These are phyloP conservation scores for Limonius californicus DNA, from an alignment of 1,140 invertebrate species.

Conservation along the genomic window DNA sequence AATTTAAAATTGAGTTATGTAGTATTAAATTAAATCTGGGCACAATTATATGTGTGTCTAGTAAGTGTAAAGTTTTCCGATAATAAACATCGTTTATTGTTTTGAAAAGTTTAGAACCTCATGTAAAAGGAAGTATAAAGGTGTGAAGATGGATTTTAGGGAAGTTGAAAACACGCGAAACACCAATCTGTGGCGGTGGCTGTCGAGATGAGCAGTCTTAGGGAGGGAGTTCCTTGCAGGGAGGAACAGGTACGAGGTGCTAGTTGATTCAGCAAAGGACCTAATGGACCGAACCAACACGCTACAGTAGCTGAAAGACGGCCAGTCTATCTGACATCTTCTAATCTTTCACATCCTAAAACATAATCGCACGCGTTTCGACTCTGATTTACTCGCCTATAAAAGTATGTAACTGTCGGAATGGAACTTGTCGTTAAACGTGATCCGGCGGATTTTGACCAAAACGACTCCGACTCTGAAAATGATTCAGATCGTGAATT, in stretches of 20 bases:
- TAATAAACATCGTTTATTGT: background rate
- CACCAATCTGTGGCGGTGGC: slow-evolving; percentile 42
- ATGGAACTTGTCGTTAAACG: background rate
- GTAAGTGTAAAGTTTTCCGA: background rate
- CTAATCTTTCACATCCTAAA: slow-evolving; percentile 22
- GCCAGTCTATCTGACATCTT: slow-evolving; percentile 20
- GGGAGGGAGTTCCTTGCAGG: slow-evolving; percentile 31
- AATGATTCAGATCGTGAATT: slow-evolving; percentile 24
- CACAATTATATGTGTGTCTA: too few species aligned
- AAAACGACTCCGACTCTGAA: slow-evolving; percentile 21
- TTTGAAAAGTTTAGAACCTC: slow-evolving; percentile 29
- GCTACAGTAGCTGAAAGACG: slow-evolving; percentile 30
- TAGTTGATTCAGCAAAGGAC: slow-evolving; percentile 39
- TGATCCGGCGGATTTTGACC: slow-evolving; percentile 28
- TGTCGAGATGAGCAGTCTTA: slow-evolving; percentile 30
- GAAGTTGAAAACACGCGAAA: slow-evolving; percentile 43
- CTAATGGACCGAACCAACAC: slow-evolving; percentile 32
- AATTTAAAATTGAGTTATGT: too few species aligned
- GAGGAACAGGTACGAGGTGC: slow-evolving; percentile 31
- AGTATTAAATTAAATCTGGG: too few species aligned
- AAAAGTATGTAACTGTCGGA: background rate
- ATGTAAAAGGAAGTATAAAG: slow-evolving; percentile 32
- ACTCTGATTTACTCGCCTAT: background rate
- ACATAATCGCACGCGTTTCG: background rate
- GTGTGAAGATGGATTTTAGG: slow-evolving; percentile 41